Base-by-base conservation (phyloP, 2,797 vertebrate genomes). In the Anguilla pacifica region DNA sequence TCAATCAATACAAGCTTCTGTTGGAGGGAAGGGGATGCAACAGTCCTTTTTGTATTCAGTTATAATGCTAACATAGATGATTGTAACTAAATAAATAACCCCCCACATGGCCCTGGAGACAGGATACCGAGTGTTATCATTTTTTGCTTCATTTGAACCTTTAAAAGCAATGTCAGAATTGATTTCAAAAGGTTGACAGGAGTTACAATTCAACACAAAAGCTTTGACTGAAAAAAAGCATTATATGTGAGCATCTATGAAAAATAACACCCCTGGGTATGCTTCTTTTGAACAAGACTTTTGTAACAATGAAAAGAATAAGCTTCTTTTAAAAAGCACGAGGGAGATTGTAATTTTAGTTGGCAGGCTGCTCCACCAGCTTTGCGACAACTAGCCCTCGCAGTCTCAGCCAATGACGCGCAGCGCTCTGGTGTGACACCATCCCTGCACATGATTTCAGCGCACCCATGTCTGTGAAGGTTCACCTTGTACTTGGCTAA, bases 321-420 rank as follows among this genome's bases (percentile, higher is more conserved):
- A 74, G 70, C 28, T 74, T 39, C 70, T 74, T 74, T 74, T 15
- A 74, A 74, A 74, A 74, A 74, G 70, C 70, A 35, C 31, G 31
- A 74, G 70, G 31, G 70, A 74, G 70, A 74, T 74, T 74, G 70
- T 74, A 31, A 74, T 35, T 74, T 74, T 10, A 74, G 28, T 39
- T 74, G 70, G 70, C 70, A 74, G 70, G 28, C 28, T 35, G 28
- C 28, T 74, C 70, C 15, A 74, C 70, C 70, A 35, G 31, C 70
- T 35, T 74, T 74, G 10, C 70, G 3, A 74, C 35, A 74, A 2
- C 31, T 17, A 15, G 19, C 70, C 70, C 31, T 74, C 10, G 10
- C 70, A 74, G 31, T 74, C 11, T 39, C 70, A 74, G 31, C 70
- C 70, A 74, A 83, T 51, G 43, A 83, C 6, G 15, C 4, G 15